Base-by-base conservation (phyloP, 2,888 invertebrate genomes). In the Cerastis leucographa region DNA sequence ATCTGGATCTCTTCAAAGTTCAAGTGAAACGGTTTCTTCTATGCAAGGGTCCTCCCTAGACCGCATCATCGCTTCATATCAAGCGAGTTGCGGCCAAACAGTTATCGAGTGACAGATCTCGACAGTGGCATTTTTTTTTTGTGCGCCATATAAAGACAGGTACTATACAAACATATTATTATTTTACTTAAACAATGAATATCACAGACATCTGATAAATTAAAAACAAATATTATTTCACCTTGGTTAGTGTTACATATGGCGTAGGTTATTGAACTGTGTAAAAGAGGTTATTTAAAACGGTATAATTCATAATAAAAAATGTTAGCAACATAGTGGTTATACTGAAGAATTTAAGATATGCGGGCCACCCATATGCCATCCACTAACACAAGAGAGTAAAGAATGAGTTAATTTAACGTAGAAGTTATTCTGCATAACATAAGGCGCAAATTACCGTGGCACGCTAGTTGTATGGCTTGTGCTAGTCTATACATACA, bases 211-310 rank as follows among this genome's bases (percentile, higher is more conserved):
- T 68, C 68, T 67, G 76, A 71, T 77, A 80, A 72, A 11, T 59
- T 25, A 64, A 69, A n/a, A 78, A 35, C 81, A 78, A 78, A 78
- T 78, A 81, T 76, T 81, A 76, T 76, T 73, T 51, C 56, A 68
- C 68, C 61, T 78, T 81, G 65, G 6, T 2, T 17, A 51, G 49
- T n/a, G 11, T 40, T 59, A 74, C 59, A 76, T 56, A 22, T 61
- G 76, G 56, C 74, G 42, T 29, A 44, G 75, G 56, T 66, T 59
- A 75, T 46, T 78, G 49, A 81, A 81, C 81, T 78, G 19, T 46
- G 49, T 51, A 40, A 59, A 66, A 62, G 64, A 29, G 67, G 42
- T 51, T 67, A 54, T 7, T 35, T 35, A 35, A 59, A 75, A 19
- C 65, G 59, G 75, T 75, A 14, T 71, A 8, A 1, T 12, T 12